Percentiles rank a stretch among this genome's conserved stretches.
phyloP scores from a whole-genome alignment of 2,113 vertebrate species.

The Charadrius vociferus region DNA sequence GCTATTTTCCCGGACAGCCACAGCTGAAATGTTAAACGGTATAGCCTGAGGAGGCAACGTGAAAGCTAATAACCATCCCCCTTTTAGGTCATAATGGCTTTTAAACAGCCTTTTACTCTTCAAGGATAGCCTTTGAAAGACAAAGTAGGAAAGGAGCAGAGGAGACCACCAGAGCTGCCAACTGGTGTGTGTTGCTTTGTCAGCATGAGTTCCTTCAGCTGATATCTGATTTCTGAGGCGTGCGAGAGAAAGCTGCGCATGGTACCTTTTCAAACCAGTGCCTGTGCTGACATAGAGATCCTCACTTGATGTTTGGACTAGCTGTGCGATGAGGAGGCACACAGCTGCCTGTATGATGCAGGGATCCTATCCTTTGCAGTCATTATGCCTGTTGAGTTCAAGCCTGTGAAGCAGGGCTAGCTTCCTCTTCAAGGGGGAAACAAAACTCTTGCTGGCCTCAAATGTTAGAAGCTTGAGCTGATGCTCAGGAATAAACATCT shows the following conservation, averaged over 20 bases:
- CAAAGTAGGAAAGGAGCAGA: conserved; percentile 15
- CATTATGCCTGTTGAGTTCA: background rate
- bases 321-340: background rate
- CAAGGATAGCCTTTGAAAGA: conserved; percentile 38
- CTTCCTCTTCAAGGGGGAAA: background rate
- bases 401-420: background rate
- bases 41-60: conserved; percentile 44
- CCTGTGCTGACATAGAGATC: background rate
- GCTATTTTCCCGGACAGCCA: background rate
- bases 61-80: conserved; percentile 63
- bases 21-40: conserved; percentile 48
- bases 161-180: background rate
- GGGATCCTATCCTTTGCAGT: background rate
- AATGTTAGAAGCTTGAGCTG: background rate
- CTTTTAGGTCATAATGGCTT: conserved; percentile 61
- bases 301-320: accelerated
- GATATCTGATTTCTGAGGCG: background rate
- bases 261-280: background rate
- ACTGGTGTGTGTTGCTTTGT: background rate
- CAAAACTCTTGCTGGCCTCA: background rate
- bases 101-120: conserved; percentile 68
- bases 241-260: background rate
- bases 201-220: background rate
- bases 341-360: background rate
- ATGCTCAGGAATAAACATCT: background rate